These are phyloP conservation scores for Achatina immaculata DNA, from an alignment of 1,140 invertebrate genomes.

Conservation along the genomic window DNA sequence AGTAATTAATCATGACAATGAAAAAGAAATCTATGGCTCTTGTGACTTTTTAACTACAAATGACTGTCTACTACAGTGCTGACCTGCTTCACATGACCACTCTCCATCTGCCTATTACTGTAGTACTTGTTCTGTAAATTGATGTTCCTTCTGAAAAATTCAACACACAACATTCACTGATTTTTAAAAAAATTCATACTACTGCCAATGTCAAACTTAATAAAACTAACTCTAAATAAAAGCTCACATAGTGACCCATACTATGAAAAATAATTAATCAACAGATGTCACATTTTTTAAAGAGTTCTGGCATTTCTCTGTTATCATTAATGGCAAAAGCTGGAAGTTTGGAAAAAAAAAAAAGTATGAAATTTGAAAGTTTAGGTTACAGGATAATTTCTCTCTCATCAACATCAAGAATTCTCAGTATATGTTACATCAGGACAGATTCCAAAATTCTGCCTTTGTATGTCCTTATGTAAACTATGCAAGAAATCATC, in stretches of 20 bases:
- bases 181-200: not conserved
- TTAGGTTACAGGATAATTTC: too few relatives aligned
- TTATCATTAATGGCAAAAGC: not conserved
- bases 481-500: too few relatives aligned
- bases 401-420: too few relatives aligned
- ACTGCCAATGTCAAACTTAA: not conserved
- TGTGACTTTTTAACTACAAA: not conserved
- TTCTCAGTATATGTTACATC: too few relatives aligned
- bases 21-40: not conserved
- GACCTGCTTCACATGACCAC: constrained; percentile 51
- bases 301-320: not conserved
- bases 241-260: not conserved
- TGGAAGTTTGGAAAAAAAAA: too few relatives aligned
- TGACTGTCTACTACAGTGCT: not conserved
- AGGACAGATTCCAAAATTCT: too few relatives aligned
- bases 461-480: too few relatives aligned
- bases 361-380: too few relatives aligned
- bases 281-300: not conserved
- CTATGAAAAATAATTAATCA: not conserved
- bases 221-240: not conserved
- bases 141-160: constrained; percentile 55
- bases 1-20: not conserved
- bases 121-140: constrained; percentile 58
- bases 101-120: constrained; percentile 56
- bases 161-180: constrained; percentile 15